phyloP scores from a whole-genome alignment of 2,888 invertebrate species.

The Volucella zonaria region DNA sequence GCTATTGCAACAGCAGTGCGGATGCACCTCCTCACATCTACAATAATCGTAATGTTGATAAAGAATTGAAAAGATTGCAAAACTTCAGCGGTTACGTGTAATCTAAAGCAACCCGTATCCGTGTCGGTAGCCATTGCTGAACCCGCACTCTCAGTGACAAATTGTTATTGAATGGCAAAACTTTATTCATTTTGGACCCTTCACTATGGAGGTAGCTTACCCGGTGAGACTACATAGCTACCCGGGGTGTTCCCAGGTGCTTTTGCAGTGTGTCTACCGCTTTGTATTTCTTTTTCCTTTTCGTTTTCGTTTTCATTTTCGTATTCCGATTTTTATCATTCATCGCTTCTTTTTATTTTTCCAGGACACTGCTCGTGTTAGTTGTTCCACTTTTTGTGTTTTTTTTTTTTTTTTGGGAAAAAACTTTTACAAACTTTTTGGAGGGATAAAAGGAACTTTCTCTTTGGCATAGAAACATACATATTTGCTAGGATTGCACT shows the following conservation, averaged over 20 bases:
- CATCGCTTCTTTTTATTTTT: conserved; percentile 25
- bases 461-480: not conserved
- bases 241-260: conserved; percentile 61
- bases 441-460: conserved; percentile 44
- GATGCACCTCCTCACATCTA: not conserved
- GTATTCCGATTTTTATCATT: conserved; percentile 2
- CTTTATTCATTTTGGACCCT: conserved; percentile 69
- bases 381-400: conserved; percentile 42
- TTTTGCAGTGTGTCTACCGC: conserved; percentile 49
- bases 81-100: conserved; percentile 69
- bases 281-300: conserved; percentile 32
- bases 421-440: conserved; percentile 59
- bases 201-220: conserved; percentile 42
- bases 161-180: conserved; percentile 74
- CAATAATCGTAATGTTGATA: conserved; percentile 13
- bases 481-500: conserved; percentile 34
- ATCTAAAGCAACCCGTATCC: conserved; percentile 49
- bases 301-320: not conserved
- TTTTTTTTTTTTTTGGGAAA: conserved; percentile 19
- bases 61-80: conserved; percentile 42
- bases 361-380: conserved; percentile 19
- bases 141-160: conserved; percentile 67
- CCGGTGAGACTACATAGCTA: conserved; percentile 24
- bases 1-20: not conserved
- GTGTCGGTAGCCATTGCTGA: not conserved